phyloP scores from a whole-genome alignment of 1,140 invertebrate genomes.

The Coptotermes formosanus region DNA sequence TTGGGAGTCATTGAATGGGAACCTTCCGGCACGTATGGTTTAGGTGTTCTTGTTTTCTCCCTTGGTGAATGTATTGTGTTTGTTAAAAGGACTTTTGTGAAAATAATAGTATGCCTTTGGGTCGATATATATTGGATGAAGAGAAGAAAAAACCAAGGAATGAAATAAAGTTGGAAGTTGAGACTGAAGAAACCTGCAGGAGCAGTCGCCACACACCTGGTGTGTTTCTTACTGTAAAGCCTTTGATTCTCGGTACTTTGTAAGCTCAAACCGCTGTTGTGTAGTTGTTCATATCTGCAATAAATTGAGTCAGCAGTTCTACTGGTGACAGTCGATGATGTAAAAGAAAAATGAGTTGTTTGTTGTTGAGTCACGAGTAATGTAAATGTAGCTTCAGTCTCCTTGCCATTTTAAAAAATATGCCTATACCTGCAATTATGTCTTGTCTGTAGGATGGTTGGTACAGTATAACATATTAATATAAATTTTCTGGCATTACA shows the following conservation, averaged over 20 bases:
- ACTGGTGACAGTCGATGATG: not conserved
- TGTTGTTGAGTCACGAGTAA: not conserved
- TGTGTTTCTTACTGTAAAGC: slow-evolving; percentile 29
- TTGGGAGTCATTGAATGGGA: not conserved
- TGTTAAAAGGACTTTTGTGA: slow-evolving; percentile 10
- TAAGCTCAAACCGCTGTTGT: slow-evolving; percentile 35
- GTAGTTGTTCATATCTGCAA: slow-evolving; percentile 33
- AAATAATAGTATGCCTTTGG: not conserved
- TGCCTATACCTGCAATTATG: not conserved
- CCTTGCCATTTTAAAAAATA: not conserved
- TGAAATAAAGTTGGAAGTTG: not conserved
- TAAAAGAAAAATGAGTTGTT: not conserved
- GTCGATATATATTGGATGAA: slow-evolving; percentile 5
- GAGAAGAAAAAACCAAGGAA: not conserved
- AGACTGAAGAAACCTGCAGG: not conserved
- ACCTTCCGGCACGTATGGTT: slow-evolving; percentile 18
- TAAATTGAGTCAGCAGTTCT: slow-evolving; percentile 24
- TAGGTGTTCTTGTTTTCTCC: slow-evolving; percentile 4
- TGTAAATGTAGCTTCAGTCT: not conserved
- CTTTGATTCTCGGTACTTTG: slow-evolving; percentile 36
- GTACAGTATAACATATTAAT: not conserved
- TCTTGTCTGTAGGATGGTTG: not conserved
- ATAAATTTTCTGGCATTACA: not conserved
- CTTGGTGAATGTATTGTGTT: slow-evolving; percentile 8
- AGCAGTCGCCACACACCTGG: not conserved